A percentile compares a stretch with the other conserved stretches of the same genome.
These are phyloP conservation scores for Myotis lucifugus DNA, from an alignment of 2,113 vertebrate species.

Conservation along the genomic window DNA sequence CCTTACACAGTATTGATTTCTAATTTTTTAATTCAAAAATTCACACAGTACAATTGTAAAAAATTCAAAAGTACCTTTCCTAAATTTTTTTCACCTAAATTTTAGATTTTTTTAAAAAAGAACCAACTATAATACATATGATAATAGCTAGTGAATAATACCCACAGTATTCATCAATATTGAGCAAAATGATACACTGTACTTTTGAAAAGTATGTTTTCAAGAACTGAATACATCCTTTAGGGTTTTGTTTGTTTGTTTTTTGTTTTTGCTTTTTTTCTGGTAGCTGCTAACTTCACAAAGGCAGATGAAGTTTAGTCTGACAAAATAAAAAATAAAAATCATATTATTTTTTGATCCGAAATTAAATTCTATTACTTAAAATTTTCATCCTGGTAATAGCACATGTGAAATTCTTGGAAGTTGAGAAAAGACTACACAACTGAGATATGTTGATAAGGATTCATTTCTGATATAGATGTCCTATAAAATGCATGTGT, in stretches of 20 bases:
- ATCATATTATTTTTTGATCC: background rate
- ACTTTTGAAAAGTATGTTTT: slow-evolving; percentile 43
- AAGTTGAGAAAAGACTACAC: background rate
- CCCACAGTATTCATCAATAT: background rate
- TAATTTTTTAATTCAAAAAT: slow-evolving; percentile 57
- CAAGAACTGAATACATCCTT: background rate
- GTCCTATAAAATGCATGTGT: background rate
- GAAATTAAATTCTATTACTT: slow-evolving; percentile 23
- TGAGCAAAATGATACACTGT: slow-evolving; percentile 38
- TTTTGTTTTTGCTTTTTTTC: background rate
- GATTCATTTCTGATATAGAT: background rate
- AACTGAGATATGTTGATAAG: background rate
- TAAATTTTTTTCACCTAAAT: slow-evolving; percentile 53
- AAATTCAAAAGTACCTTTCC: slow-evolving; percentile 33
- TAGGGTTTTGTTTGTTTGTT: background rate
- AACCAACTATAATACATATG: background rate
- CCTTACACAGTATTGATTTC: slow-evolving; percentile 40
- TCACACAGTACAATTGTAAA: slow-evolving; percentile 26
- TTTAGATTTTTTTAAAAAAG: background rate
- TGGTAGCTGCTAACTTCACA: background rate
- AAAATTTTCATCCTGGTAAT: background rate
- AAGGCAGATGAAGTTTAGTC: background rate
- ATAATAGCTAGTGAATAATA: background rate
- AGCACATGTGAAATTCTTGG: background rate
- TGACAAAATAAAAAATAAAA: slow-evolving; percentile 50